A percentile compares a stretch with the other conserved stretches of the same genome.
phyloP scores from a whole-genome alignment of 1,140 invertebrate species.

The Drosophila setifemur region DNA sequence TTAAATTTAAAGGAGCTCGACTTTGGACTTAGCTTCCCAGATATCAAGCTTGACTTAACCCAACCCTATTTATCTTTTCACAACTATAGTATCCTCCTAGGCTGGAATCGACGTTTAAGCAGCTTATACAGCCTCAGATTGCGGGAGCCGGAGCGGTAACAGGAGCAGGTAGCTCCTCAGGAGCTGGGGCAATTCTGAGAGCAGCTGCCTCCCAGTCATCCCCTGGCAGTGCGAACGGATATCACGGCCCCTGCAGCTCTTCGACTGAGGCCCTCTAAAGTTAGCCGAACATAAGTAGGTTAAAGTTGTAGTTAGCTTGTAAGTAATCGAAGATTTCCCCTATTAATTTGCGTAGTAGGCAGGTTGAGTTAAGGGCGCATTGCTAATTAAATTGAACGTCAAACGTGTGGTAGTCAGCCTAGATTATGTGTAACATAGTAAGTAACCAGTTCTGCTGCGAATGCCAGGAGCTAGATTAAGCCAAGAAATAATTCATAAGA shows the following conservation, averaged over 20 bases:
- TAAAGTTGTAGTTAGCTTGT: conserved; percentile 20
- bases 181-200: conserved; percentile 15
- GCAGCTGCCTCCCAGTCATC: conserved; percentile 31
- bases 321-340: conserved; percentile 22
- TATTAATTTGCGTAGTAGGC: conserved; percentile 17
- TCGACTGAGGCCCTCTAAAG: conserved; percentile 78
- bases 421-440: conserved; percentile 80
- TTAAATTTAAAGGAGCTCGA: too few species aligned
- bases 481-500: conserved; percentile 11
- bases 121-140: conserved; percentile 55
- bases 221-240: conserved; percentile 48
- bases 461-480: conserved; percentile 31
- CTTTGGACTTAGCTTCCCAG: too few species aligned
- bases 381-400: conserved; percentile 61
- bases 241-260: conserved; percentile 79
- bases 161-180: conserved; percentile 7
- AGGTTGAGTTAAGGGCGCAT: conserved; percentile 15
- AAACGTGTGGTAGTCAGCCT: conserved; percentile 74
- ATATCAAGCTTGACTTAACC: too few species aligned
- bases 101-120: conserved; percentile 60
- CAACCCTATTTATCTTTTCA: background rate
- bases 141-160: conserved; percentile 5
- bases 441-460: conserved; percentile 37
- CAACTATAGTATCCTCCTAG: conserved; percentile 77
- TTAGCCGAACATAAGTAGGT: conserved; percentile 9